Conservation (phyloP, 2,888 invertebrate genomes). For the Osmoderma eremita region DNA sequence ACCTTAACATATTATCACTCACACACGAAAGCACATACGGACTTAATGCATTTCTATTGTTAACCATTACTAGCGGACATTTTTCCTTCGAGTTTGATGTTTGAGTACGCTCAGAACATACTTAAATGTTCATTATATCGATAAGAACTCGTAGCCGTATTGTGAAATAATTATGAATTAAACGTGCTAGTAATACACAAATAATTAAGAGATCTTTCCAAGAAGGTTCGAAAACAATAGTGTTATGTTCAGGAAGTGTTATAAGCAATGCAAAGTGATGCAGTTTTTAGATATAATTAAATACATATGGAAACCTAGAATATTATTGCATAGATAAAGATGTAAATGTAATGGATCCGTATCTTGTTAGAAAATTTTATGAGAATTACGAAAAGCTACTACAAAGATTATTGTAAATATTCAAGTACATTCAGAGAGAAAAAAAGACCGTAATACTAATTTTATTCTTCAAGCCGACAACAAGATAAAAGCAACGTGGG, state of each 20-base stretch:
- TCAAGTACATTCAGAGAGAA: too few species aligned
- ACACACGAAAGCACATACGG: neutral
- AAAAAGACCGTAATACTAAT: too few species aligned
- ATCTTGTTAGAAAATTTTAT: too few species aligned
- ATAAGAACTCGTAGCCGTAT: neutral
- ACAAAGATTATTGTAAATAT: too few species aligned
- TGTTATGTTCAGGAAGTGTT: neutral
- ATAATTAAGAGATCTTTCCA: neutral
- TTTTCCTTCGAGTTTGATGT: neutral
- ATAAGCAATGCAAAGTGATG: neutral
- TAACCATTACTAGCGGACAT: neutral
- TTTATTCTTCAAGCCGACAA: too few species aligned
- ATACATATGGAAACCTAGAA: neutral
- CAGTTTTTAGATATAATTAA: neutral
- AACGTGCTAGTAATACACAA: neutral
- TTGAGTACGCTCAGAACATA: neutral
- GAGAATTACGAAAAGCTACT: too few species aligned
- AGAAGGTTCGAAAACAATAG: neutral
- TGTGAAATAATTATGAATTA: neutral
- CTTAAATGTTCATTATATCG: neutral
- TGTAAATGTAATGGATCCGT: too few species aligned
- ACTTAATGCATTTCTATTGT: conserved; percentile 19
- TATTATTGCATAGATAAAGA: too few species aligned
- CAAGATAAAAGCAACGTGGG: too few species aligned
- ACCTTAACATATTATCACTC: too few species aligned